Conservation (phyloP, 1,140 invertebrate genomes). For the Trichomalopsis sarcophagae region DNA sequence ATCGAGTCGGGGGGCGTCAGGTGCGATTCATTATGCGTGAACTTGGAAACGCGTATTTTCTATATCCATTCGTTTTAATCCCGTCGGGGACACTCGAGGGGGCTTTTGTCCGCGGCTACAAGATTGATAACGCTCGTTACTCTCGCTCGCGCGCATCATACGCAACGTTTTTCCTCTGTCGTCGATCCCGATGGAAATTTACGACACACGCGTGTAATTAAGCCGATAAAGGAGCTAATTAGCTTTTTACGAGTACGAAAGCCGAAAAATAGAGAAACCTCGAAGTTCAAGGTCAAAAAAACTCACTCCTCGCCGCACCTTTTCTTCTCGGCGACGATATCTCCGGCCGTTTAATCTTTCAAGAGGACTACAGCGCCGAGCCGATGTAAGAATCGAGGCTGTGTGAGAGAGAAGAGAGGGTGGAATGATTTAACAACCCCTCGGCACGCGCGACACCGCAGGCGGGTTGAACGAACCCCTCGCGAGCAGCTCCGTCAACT, state of each 20-base stretch:
- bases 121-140: constrained; percentile 29
- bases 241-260: no score
- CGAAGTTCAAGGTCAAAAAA: constrained; percentile 10
- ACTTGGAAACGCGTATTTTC: constrained; percentile 28
- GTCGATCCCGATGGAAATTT: no score
- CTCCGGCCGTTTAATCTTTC: neutral
- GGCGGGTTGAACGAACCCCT: constrained; percentile 37
- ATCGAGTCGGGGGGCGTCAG: neutral
- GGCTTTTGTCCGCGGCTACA: neutral
- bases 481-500: neutral
- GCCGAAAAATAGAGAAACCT: neutral
- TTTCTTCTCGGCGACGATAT: neutral
- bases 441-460: constrained; percentile 4
- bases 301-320: neutral
- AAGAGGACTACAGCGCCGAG: neutral
- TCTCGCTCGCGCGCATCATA: neutral
- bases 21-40: constrained; percentile 40
- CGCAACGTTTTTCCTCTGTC: no score
- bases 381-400: neutral
- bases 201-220: no score
- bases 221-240: no score
- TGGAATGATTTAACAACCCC: constrained; percentile 30
- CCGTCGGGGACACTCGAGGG: neutral
- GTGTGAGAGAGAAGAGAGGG: neutral
- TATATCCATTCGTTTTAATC: constrained; percentile 2